Conservation (phyloP, 2,888 invertebrate species). For the Xestia c-nigrum region DNA sequence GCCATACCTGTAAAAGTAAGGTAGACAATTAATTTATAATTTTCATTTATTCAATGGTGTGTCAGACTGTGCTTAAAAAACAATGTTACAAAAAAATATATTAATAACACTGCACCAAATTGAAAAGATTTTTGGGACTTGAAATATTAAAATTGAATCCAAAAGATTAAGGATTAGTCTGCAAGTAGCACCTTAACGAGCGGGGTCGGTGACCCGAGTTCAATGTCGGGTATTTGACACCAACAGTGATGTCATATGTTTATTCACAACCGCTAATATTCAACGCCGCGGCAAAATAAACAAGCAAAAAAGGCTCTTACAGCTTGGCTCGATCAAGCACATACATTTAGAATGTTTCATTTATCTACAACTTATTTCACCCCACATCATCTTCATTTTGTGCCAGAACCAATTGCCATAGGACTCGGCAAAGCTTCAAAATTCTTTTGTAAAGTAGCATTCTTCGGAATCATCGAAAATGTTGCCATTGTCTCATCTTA, state of each 20-base stretch:
- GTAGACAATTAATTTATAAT: neutral
- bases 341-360: neutral
- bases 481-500: too few species aligned
- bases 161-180: slow-evolving; percentile 39
- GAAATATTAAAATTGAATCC: slow-evolving; percentile 12
- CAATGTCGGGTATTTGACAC: slow-evolving; percentile 64
- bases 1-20: neutral
- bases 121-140: slow-evolving; percentile 26
- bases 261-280: slow-evolving; percentile 26
- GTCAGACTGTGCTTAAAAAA: neutral
- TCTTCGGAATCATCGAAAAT: too few species aligned
- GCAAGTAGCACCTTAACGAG: slow-evolving; percentile 36
- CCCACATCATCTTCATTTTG: too few species aligned
- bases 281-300: slow-evolving; percentile 20
- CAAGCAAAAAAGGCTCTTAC: neutral
- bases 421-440: neutral
- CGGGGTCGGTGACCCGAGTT: slow-evolving; percentile 56
- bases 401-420: too few species aligned
- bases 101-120: slow-evolving; percentile 9
- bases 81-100: neutral
- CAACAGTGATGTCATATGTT: slow-evolving; percentile 57
- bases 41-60: neutral
- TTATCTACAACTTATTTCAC: neutral
- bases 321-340: neutral
- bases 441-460: too few species aligned